Base-by-base conservation (phyloP, 2,888 invertebrate genomes). In the Antheraea assamensis region DNA sequence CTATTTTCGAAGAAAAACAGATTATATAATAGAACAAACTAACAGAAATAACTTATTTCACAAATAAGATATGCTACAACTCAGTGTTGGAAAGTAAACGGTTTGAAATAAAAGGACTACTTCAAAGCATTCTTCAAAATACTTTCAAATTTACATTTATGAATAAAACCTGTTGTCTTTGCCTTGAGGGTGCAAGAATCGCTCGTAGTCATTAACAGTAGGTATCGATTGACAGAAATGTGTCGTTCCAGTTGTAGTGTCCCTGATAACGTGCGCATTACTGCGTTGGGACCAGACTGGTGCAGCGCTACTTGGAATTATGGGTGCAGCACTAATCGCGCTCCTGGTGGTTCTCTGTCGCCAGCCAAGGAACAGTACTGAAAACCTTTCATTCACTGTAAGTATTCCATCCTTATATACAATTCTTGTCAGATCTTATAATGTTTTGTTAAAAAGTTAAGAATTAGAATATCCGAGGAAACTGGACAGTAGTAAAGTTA, bases 301-400 rank as follows among this genome's bases (percentile, higher is more conserved):
- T 95, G 78, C 95, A 31, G 87, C 95, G 58, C 84, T 95, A 47
- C 68, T 68, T 21, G 90, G 92, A 47, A 82, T 94, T 58, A 85
- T 96, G 35, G 93, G 95, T 61, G 88, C 95, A 0, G 82, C 94
- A 49, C 89, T 97, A 58, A 78, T 96, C 5, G 79, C 95, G 55
- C 92, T 95, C 35, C 87, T 96, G 58, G 82, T 96, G 0, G 92
- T 97, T 47, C 96, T 98, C 76, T 95, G 94, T 78, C 92, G 97
- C 55, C 98, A 98, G 89, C 98, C 98, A 0, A 88, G 95, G 70
- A 95, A 96, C 74, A 78, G 74, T 80, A 89, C 89, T 47, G 61
- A 78, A 2, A 90, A 96, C 75, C 91, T 98, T 70, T 95, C 97
- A 3, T 98, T 98, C 84, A 97, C 70, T 58, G 42, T 58, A 24